phyloP scores from a whole-genome alignment of 2,797 vertebrate genomes.

The Halcyon leucocephala region DNA sequence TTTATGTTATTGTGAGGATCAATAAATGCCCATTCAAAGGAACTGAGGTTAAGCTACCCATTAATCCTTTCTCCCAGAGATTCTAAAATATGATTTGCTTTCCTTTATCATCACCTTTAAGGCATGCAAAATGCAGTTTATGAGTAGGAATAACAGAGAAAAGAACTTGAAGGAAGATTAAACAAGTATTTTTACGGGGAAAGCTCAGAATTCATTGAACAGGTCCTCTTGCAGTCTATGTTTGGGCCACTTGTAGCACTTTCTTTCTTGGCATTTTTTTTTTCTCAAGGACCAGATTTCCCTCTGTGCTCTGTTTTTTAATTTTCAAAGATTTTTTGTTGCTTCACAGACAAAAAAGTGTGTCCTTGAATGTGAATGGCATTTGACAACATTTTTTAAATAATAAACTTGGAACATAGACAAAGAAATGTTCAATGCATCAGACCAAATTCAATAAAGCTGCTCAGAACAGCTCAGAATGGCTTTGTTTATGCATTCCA shows the following conservation, averaged over 20 bases:
- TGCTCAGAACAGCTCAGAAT: neutral
- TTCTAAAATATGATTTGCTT: conserved; percentile 68
- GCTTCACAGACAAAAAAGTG: neutral
- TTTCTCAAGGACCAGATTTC: neutral
- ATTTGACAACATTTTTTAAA: neutral
- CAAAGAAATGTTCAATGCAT: neutral
- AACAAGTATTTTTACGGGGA: neutral
- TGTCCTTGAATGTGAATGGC: neutral
- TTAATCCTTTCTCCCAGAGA: conserved; percentile 57
- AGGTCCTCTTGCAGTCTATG: neutral
- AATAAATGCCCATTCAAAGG: conserved; percentile 66
- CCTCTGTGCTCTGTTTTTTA: neutral
- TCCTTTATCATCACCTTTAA: conserved; percentile 35
- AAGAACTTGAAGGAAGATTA: neutral
- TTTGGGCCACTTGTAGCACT: neutral
- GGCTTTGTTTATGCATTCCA: neutral
- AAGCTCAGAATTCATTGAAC: neutral
- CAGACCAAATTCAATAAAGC: neutral
- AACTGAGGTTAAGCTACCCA: conserved; percentile 42
- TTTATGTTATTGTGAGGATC: conserved; percentile 62
- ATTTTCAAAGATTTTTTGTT: neutral
- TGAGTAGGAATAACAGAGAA: neutral
- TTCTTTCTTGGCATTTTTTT: neutral
- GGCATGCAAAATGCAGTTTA: neutral
- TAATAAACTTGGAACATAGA: neutral